phyloP scores from a whole-genome alignment of 2,888 invertebrate species.

The Torymus texanus region DNA sequence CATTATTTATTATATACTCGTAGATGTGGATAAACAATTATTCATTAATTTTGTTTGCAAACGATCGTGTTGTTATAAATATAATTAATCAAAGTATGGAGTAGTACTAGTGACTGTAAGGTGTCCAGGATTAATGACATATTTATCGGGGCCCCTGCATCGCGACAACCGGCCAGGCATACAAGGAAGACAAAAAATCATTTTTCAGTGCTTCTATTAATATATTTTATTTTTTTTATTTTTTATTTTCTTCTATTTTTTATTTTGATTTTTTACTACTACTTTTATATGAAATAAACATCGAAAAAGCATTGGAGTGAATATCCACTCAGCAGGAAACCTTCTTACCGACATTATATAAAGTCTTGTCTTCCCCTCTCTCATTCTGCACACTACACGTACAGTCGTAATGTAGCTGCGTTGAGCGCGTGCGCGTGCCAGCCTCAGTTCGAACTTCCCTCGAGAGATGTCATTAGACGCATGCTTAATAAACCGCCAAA shows the following conservation, averaged over 20 bases:
- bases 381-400: neutral
- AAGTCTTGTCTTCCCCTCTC: neutral
- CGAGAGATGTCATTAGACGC: slow-evolving; percentile 57
- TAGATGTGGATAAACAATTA: no score
- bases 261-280: neutral
- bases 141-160: neutral
- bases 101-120: no score
- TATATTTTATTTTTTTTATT: neutral
- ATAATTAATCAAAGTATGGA: no score
- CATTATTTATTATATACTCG: no score
- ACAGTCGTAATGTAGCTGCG: slow-evolving; percentile 17
- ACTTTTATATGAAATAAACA: neutral
- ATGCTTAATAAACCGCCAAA: slow-evolving; percentile 64
- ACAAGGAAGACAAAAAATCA: neutral
- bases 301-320: neutral
- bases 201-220: neutral
- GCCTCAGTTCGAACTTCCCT: slow-evolving; percentile 40
- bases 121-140: no score
- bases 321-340: slow-evolving; percentile 38
- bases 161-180: slow-evolving; percentile 7
- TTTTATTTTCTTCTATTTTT: neutral
- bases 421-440: slow-evolving; percentile 42
- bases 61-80: no score
- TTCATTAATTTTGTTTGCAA: no score
- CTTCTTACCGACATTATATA: slow-evolving; percentile 54